Base-by-base conservation (phyloP, 2,888 invertebrate genomes). In the Chloroclystis v-ata region DNA sequence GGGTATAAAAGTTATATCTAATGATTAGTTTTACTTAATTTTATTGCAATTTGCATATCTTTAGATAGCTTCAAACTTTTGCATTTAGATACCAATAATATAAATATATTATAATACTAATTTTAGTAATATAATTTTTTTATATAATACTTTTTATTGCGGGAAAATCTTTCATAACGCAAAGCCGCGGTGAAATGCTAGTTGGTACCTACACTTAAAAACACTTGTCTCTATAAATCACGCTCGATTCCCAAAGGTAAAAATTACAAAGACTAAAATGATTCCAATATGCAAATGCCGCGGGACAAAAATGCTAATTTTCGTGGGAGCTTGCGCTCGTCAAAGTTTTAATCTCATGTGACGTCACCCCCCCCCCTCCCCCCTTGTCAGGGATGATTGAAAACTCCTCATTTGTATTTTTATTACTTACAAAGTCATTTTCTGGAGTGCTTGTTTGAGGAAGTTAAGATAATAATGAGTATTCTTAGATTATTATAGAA, bases 341-440 rank as follows among this genome's bases (percentile, higher is more conserved):
- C 78, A 77, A 87, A 87, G 83, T 87, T 87, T 87, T 87, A 87
- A 87, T 87, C 86, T 87, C 84, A 82, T 86, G 84, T 87, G 86
- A 85, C 86, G 78, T 77, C 72, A 66, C 63, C 52, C 59, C 62
- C 63, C 60, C 60, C 58, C 54, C 39, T 55, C 59, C 44, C 54
- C 56, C n/a, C n/a, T n/a, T 78, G 82, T 78, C 83, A 75, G 76
- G 68, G 80, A 85, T 87, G 86, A 87, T 87, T 82, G 86, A 87
- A 83, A 79, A 78, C 72, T 72, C 63, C 84, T 86, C 85, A 86
- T 87, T 87, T 87, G 82, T 79, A 67, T 86, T 83, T 86, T 85
- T 86, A 86, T 85, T 82, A 86, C 83, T 87, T 87, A 84, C 82
- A 87, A 86, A 85, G 64, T 74, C 73, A 83, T 85, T 78, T 82